phyloP scores from a whole-genome alignment of 2,113 vertebrate genomes.

The Coptodon rendalli region DNA sequence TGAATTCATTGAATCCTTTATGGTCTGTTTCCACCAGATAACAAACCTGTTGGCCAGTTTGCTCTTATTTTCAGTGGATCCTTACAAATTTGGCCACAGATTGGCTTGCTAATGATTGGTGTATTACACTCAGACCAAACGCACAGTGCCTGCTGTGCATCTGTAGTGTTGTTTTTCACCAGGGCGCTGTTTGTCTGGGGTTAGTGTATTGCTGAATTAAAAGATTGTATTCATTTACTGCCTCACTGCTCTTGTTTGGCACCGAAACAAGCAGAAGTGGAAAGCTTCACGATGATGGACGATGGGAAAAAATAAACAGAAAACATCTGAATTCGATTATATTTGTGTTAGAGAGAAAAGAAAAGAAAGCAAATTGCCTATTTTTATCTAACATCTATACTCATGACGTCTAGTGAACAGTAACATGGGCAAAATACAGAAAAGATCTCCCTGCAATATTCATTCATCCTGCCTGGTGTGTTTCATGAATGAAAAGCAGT shows the following conservation, averaged over 20 bases:
- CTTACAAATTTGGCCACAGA: background rate
- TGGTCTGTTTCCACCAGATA: background rate
- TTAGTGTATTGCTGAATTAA: background rate
- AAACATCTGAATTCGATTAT: background rate
- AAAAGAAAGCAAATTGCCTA: background rate
- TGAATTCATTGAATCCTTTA: background rate
- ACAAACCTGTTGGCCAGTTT: background rate
- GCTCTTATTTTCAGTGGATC: background rate
- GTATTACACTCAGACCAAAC: background rate
- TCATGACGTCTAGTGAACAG: background rate
- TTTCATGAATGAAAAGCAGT: background rate
- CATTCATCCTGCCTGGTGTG: background rate
- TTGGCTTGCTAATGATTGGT: background rate
- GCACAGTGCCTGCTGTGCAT: background rate
- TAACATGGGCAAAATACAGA: background rate
- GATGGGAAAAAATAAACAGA: background rate
- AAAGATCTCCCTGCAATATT: background rate
- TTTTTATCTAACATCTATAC: background rate
- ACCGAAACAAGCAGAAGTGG: background rate
- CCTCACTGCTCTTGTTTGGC: background rate
- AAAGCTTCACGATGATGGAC: background rate
- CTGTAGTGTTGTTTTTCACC: background rate
- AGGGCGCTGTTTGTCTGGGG: background rate
- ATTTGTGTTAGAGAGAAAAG: background rate
- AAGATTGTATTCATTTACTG: background rate